Base-by-base conservation (phyloP, 2,888 invertebrate species). In the Platycnemis pennipes region DNA sequence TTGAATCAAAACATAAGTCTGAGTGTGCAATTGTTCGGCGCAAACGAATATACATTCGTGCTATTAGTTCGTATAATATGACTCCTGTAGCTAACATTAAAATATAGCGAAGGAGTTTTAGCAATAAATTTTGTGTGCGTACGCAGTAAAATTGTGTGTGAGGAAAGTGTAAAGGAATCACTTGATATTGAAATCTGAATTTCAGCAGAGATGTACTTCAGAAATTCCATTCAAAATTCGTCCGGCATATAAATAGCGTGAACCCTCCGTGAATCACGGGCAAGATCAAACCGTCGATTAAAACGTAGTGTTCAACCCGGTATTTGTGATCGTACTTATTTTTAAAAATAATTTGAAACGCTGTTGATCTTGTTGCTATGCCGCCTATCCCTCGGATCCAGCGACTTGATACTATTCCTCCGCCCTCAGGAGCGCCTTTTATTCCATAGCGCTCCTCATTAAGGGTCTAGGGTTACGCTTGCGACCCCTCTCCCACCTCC, bases 391-490 rank as follows among this genome's bases (percentile, higher is more conserved):
- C 63, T 44, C 56, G 63, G 91, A 42, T 53, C 53, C 37, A 11
- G 37, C 19, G 56, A 91, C 63, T 69, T 26, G 91, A 91, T 91
- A 91, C 91, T 91, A 69, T 91, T 69, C 63, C 8, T 44, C 63
- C 63, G 37, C 77, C 56, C 22, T 63, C 16, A 44, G 63, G 69
- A 26, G 53, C 89, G 37, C 49, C 91, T 69, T 91, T 91, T 91
- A 91, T 91, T 91, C 91, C 91, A 91, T 91, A 91, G 63, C 91
- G 63, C 63, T 91, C 91, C 91, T 91, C 91, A 91, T 91, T 91
- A 91, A 91, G 91, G 91, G 44, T 91, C 91, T 91, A 91, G 91
- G 91, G 91, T 91, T 91, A 44, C 91, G 42, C 91, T 63, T 13
- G 19, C 91, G 26, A 31, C 42, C 44, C 44, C 56, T n/a, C 63